Evolutionary conservation across 2,797 vertebrate species (phyloP).

Genomic region (Cyclopterus lumpus): DNA sequence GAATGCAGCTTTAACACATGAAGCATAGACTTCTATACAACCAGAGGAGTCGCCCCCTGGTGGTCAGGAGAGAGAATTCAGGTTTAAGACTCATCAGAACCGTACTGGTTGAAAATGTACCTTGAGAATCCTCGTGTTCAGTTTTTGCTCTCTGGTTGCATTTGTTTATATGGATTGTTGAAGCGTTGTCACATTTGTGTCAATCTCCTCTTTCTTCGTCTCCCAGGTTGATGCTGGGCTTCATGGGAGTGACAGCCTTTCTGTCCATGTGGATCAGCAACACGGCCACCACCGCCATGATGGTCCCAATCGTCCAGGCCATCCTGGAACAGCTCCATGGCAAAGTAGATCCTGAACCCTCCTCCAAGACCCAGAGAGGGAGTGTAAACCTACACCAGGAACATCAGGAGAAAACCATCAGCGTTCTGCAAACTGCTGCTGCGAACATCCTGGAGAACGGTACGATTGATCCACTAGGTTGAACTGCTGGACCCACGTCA

Average conservation of each 20-base stretch:
- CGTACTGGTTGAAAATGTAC: background rate
- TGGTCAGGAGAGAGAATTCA: too few species aligned
- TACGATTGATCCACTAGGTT: background rate
- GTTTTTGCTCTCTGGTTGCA: background rate
- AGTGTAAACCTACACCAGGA: background rate
- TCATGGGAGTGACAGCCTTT: constrained; percentile 95
- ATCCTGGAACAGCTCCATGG: constrained; percentile 88
- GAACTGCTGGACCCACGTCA: background rate
- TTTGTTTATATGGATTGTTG: too few species aligned
- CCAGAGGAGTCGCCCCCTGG: too few species aligned
- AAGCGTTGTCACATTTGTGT: too few species aligned
- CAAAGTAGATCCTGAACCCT: constrained; percentile 17
- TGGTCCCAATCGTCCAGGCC: constrained; percentile 95
- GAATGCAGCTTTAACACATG: too few species aligned
- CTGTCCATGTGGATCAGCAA: constrained; percentile 99
- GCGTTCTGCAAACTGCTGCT: background rate
- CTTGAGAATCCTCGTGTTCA: background rate
- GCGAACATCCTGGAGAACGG: constrained; percentile 23
- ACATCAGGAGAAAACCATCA: constrained; percentile 30
- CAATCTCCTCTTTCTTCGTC: background rate
- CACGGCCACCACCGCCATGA: constrained; percentile 97
- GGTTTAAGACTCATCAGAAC: background rate
- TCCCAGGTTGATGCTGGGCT: constrained; percentile 93
- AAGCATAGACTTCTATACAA: too few species aligned
- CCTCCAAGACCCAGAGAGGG: background rate